Conservation (phyloP, 2,888 invertebrate genomes). For the Ormyrus labotus region DNA sequence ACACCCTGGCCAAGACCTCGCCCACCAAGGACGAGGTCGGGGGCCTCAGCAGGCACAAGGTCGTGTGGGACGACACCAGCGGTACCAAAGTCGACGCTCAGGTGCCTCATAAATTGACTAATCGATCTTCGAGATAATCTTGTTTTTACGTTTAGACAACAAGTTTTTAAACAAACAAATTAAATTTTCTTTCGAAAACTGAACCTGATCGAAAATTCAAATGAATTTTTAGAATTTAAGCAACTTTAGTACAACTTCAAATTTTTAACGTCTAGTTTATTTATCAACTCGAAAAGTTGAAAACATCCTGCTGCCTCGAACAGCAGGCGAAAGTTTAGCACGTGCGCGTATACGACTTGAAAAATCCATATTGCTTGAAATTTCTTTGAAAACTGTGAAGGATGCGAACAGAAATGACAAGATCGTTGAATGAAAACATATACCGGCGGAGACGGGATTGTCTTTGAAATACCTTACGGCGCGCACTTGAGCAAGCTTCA, state of each 20-base stretch:
- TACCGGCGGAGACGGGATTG: neutral
- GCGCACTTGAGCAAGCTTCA: conserved; percentile 15
- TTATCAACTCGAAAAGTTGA: neutral
- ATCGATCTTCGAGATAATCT: conserved; percentile 11
- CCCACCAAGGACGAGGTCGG: conserved; percentile 60
- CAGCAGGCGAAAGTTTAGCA: neutral
- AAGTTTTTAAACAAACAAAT: neutral
- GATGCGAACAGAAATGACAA: conserved; percentile 27
- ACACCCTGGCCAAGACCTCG: conserved; percentile 69
- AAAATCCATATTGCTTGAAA: conserved; percentile 7
- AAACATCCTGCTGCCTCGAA: neutral
- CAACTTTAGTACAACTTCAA: too few species aligned
- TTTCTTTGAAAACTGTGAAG: conserved; percentile 19
- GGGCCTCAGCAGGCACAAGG: conserved; percentile 74
- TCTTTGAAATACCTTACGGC: conserved; percentile 18
- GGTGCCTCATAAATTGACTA: conserved; percentile 52
- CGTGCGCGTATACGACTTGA: neutral
- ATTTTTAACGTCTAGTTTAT: too few species aligned
- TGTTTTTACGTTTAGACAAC: conserved; percentile 26
- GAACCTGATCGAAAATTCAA: neutral
- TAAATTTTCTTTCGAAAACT: neutral
- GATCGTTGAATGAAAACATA: conserved; percentile 21
- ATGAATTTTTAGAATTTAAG: neutral
- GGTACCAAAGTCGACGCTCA: conserved; percentile 89
- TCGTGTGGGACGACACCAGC: conserved; percentile 86